These are phyloP conservation scores for Pentalonia nigronervosa DNA, from an alignment of 1,140 invertebrate species.

Conservation along the genomic window DNA sequence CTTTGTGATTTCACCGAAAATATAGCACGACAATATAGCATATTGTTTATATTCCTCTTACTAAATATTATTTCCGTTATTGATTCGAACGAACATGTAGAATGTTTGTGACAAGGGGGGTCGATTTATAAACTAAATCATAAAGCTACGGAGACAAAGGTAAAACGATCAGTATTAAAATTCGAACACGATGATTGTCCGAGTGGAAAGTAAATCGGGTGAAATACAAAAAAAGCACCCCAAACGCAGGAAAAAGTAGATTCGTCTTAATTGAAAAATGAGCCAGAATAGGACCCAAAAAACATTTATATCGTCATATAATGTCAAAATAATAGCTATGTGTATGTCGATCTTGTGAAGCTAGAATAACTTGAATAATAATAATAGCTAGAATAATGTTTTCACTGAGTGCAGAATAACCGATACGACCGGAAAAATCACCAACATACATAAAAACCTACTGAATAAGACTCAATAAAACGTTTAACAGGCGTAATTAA, in stretches of 20 bases:
- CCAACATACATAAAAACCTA: too few species aligned
- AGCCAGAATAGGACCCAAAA: background rate
- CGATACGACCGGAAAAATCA: too few species aligned
- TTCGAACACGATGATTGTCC: background rate
- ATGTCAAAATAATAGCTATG: background rate
- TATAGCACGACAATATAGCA: background rate
- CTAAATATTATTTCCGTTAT: background rate
- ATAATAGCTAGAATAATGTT: too few species aligned
- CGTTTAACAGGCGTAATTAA: too few species aligned
- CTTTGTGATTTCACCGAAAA: background rate
- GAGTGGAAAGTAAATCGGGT: background rate
- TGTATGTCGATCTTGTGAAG: too few species aligned
- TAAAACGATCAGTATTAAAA: background rate
- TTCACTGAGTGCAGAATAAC: too few species aligned
- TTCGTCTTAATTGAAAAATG: background rate
- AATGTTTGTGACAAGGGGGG: background rate
- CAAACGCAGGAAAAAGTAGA: background rate
- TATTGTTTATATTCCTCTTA: background rate
- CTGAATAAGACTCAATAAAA: too few species aligned
- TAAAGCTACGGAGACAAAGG: background rate
- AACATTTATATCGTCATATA: background rate
- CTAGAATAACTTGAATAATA: too few species aligned
- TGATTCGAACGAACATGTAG: background rate
- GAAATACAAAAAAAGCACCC: background rate
- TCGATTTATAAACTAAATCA: background rate